Base-by-base conservation (phyloP, 2,113 vertebrate genomes). In the Numida meleagris region DNA sequence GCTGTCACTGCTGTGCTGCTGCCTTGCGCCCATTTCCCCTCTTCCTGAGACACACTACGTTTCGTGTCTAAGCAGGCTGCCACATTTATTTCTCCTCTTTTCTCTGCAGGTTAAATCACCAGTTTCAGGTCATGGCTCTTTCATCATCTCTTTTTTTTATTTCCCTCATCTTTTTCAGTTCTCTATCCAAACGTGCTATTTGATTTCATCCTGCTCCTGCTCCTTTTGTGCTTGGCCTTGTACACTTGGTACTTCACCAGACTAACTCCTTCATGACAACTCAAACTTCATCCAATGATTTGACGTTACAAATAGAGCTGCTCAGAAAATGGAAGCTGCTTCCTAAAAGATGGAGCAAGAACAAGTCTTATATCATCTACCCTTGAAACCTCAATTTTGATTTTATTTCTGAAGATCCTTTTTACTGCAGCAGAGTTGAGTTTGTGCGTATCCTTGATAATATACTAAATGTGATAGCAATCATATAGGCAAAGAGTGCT, bases 391-490 rank as follows among this genome's bases (percentile, higher is more conserved):
- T 36, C 36, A 45, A 77, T 48, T 58, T 66, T 18, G 1, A 15
- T 51, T 73, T 53, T 73, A 36, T 42, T n/a, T 9, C 33, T 25
- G 9, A 71, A 72, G 6, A 45, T 70, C 4, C 63, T 72, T 93
- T 50, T 71, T 48, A 42, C 31, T 84, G 46, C 46, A 71, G 17
- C 23, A 63, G 40, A 67, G 34, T 89, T 71, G n/a, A 15, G 5
- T 74, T 76, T 85, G 59, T 8, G 2, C 65, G 24, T 51, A 73
- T 86, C 57, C 62, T 55, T 72, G 27, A 59, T 38, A 74, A 89
- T 57, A 58, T 4, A 61, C 48, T 67, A 62, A 79, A 70, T 61
- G 53, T 83, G 73, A 88, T 59, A 50, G 87, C 79, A 95, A 66
- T 91, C 89, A 21, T 5, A 40, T 4, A 77, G n/a, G 70, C 23